These are phyloP conservation scores for Melanotaenia parkinsoni DNA, from an alignment of 2,797 vertebrate genomes.

Conservation along the genomic window DNA sequence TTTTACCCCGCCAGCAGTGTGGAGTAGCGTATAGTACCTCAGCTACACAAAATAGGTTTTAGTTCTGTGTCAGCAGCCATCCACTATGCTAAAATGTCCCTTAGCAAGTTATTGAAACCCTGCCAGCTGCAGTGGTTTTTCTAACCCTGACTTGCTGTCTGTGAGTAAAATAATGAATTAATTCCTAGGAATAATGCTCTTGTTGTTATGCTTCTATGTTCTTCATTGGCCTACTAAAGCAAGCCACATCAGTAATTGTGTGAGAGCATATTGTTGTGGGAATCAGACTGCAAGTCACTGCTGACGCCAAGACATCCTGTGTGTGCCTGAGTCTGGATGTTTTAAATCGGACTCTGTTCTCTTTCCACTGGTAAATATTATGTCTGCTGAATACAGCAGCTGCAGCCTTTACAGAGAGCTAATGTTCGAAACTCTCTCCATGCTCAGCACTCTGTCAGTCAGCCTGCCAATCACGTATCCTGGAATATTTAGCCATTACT, in stretches of 20 bases:
- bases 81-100: constrained; percentile 42
- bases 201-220: constrained; percentile 3
- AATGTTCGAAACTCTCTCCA: constrained; percentile 41
- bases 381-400: constrained; percentile 69
- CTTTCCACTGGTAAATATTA: constrained; percentile 71
- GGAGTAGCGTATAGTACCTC: constrained; percentile 33
- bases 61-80: constrained; percentile 58
- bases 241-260: constrained; percentile 31
- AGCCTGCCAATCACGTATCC: constrained; percentile 58
- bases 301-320: constrained; percentile 68
- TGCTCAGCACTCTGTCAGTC: constrained; percentile 60
- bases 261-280: constrained; percentile 47
- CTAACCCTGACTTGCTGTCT: constrained; percentile 9
- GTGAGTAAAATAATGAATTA: constrained; percentile 18
- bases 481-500: constrained; percentile 35
- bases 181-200: constrained; percentile 19
- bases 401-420: constrained; percentile 50
- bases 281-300: constrained; percentile 42
- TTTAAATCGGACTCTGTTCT: constrained; percentile 50
- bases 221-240: constrained; percentile 20
- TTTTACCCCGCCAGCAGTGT: constrained; percentile 48
- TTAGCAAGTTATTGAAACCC: constrained; percentile 42
- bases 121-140: constrained; percentile 35
- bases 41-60: constrained; percentile 42
- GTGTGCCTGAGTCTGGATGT: constrained; percentile 48